A percentile compares a stretch with the other conserved stretches of the same genome.
Conservation (phyloP, 2,113 vertebrate genomes). For the Dolichallabes microphthalmus region DNA sequence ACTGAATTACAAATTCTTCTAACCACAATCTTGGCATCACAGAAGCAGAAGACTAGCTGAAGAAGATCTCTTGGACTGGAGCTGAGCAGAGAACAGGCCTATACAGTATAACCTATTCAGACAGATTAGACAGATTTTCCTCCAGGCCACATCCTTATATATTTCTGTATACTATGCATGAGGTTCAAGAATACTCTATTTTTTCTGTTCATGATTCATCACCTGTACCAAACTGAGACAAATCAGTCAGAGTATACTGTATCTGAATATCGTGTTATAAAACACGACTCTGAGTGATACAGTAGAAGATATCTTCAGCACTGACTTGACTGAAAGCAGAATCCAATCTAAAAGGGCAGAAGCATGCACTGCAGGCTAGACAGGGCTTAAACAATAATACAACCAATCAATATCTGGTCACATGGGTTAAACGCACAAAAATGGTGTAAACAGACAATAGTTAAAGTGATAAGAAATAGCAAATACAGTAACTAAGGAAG, state of each 20-base stretch:
- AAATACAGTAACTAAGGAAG: neutral
- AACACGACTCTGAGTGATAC: neutral
- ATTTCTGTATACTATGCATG: neutral
- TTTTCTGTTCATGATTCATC: neutral
- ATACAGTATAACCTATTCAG: neutral
- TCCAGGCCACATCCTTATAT: neutral
- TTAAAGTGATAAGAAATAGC: neutral
- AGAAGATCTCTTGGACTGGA: neutral
- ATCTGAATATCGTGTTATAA: neutral
- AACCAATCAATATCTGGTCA: constrained; percentile 11
- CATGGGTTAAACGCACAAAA: neutral
- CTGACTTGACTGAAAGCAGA: neutral
- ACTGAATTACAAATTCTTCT: neutral
- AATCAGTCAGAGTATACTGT: neutral
- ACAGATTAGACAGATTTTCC: neutral
- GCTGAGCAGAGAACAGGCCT: neutral
- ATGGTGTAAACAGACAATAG: neutral
- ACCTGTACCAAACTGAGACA: neutral
- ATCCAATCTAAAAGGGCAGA: neutral
- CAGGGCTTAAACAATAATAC: neutral
- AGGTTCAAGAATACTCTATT: neutral
- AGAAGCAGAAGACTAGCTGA: neutral
- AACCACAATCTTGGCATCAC: neutral
- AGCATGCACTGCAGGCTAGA: neutral
- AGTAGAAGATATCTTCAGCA: neutral